Base-by-base conservation (phyloP, 2,888 invertebrate species). In the Nomada hirtipes region DNA sequence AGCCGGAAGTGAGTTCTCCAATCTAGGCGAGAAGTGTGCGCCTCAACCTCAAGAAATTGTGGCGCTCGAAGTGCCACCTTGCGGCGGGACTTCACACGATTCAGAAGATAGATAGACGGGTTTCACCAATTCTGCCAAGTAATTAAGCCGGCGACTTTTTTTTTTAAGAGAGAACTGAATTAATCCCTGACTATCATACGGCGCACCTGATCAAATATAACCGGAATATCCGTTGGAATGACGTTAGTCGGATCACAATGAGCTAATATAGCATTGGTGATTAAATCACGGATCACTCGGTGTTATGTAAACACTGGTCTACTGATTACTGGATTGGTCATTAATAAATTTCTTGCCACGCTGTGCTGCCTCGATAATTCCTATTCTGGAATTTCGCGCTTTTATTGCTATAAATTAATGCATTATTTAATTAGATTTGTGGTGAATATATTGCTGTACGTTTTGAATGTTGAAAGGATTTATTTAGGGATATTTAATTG, bases 261-360 rank as follows among this genome's bases (percentile, higher is more conserved):
- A 69, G 69, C 69, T 57, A 64, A 15, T 47, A 47, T 47, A 69
- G 80, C 85, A 86, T 88, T 86, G 72, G 86, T 87, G 88, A 90
- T 90, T 89, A 88, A 88, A 88, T 85, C 87, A 69, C 72, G 79
- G 85, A 83, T 87, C 84, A 84, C 82, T 82, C 83, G 83, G 68
- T 82, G 73, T 36, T 71, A 76, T 81, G 81, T 79, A 84, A 83
- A 84, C 81, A 83, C 79, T 75, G 82, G 81, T 79, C 83, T 85
- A 83, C 79, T 83, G 78, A 86, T 86, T 85, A 79, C 68, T 42
- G 81, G 82, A 83, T 86, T 78, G 86, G 72, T 82, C 84, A 84
- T 87, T 86, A 80, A 89, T 90, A 89, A 90, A 89, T 89, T 86
- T 86, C 86, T 87, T 80, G 71, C 83, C 82, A 68, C 68, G 68